Conservation (phyloP, 2,888 invertebrate genomes). For the Epistrophe eligans region DNA sequence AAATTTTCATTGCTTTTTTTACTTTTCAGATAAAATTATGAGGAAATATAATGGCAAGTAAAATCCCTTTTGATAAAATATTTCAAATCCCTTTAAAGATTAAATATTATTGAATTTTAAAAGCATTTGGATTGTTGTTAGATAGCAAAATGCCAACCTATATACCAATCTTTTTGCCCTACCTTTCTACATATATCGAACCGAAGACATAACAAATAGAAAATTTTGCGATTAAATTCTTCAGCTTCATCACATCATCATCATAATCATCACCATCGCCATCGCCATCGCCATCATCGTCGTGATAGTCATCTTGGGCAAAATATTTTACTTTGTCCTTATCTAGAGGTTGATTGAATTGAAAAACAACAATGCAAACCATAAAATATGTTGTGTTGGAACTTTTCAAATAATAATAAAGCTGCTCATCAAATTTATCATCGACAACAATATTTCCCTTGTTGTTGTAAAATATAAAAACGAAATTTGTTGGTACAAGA, state of each 20-base stretch:
- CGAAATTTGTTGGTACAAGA: not conserved
- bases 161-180: too few species aligned
- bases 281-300: not conserved
- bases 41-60: too few species aligned
- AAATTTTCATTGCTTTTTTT: not conserved
- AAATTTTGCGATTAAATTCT: slow-evolving; percentile 21
- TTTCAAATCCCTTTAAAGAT: not conserved
- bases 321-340: slow-evolving; percentile 21
- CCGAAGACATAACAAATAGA: not conserved
- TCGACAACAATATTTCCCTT: slow-evolving; percentile 6
- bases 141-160: not conserved
- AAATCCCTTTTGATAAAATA: not conserved
- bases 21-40: too few species aligned
- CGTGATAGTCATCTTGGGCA: not conserved
- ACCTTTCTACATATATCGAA: too few species aligned
- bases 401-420: slow-evolving; percentile 51
- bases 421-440: slow-evolving; percentile 36
- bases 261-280: not conserved
- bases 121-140: not conserved
- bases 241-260: not conserved
- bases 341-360: not conserved
- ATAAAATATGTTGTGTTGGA: slow-evolving; percentile 23
- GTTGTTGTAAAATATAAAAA: not conserved
- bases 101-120: not conserved
- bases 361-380: slow-evolving; percentile 5